Evolutionary conservation across 2,797 vertebrate genomes (phyloP), one percentile per base, ranked within the genome.

Genomic region (Spondyliosoma cantharus): DNA sequence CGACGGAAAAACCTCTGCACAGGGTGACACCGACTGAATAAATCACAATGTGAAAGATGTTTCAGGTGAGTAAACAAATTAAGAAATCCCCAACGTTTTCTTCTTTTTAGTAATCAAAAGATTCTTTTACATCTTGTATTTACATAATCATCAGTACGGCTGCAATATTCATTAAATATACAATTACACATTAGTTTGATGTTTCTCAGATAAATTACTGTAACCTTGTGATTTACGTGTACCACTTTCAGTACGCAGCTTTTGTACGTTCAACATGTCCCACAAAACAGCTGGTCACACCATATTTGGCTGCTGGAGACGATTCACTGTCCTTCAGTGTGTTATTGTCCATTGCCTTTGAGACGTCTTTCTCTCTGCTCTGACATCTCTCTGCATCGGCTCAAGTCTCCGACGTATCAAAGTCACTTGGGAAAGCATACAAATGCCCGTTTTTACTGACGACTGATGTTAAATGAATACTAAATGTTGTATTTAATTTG

Each of bases 41-140:
- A 56, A 60, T 66, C 22, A 53, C 8, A 58, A 50, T 19, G 15
- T 3, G 20, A 46, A 57, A 52, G 52, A 29, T n/a, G n/a, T 8
- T 42, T 27, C 13, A 52, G 48, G 59, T n/a, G 13, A 71, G 24
- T 24, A 69, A 74, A 66, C 19, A 25, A 60, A 64, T 46, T n/a
- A 67, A 72, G 2, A 72, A 49, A 60, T 54, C 17, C 29, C 0
- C 3, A 20, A 24, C 37, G 27, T 19, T 48, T 61, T 29, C 20
- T 56, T 43, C 25, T 16, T 43, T 32, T 76, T 16, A 42, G 27
- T 24, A 24, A 53, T 32, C 6, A 12, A 37, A 48, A 8, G 5
- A 14, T 8, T 6, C 15, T 22, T 56, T 29, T 8, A 27, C 15
- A 78, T n/a, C 25, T 54, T n/a, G 29, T 27, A 22, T 43, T 67